phyloP scores from a whole-genome alignment of 2,888 invertebrate species.

The Chouioia cunea region DNA sequence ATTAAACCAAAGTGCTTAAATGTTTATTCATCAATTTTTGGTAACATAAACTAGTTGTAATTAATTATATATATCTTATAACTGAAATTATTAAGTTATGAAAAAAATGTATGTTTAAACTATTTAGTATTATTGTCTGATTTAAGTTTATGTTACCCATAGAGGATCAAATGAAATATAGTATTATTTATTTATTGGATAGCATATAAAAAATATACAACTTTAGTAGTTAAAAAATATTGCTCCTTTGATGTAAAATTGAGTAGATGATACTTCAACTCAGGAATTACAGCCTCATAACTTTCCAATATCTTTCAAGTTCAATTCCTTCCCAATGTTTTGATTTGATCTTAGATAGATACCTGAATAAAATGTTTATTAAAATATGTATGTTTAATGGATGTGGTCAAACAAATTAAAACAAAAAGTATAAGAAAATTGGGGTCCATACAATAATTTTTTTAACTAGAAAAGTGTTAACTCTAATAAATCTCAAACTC shows the following conservation, averaged over 20 bases:
- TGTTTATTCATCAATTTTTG: constrained; percentile 5
- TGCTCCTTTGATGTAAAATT: constrained; percentile 43
- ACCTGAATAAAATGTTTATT: constrained; percentile 58
- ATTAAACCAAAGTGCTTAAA: constrained; percentile 25
- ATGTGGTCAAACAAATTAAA: neutral
- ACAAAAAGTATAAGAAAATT: neutral
- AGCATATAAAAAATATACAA: constrained; percentile 20
- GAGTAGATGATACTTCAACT: constrained; percentile 33
- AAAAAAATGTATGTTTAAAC: too few species aligned
- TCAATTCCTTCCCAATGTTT: constrained; percentile 79
- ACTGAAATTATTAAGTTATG: too few species aligned
- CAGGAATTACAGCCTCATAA: constrained; percentile 51
- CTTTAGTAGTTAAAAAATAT: constrained; percentile 35
- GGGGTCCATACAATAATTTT: constrained; percentile 9
- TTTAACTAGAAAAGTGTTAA: neutral
- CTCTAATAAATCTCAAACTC: constrained; percentile 25
- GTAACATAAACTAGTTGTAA: constrained; percentile 28
- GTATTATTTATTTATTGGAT: constrained; percentile 19
- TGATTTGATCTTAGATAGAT: constrained; percentile 68
- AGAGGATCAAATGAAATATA: neutral
- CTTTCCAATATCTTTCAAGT: constrained; percentile 70
- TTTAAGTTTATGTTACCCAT: neutral
- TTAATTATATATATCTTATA: constrained; percentile 5
- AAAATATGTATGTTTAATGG: constrained; percentile 1
- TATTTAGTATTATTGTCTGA: too few species aligned